Evolutionary conservation across 2,888 invertebrate genomes (phyloP), one percentile per base, ranked within the genome.

Genomic region (Xestobium rufovillosum): DNA sequence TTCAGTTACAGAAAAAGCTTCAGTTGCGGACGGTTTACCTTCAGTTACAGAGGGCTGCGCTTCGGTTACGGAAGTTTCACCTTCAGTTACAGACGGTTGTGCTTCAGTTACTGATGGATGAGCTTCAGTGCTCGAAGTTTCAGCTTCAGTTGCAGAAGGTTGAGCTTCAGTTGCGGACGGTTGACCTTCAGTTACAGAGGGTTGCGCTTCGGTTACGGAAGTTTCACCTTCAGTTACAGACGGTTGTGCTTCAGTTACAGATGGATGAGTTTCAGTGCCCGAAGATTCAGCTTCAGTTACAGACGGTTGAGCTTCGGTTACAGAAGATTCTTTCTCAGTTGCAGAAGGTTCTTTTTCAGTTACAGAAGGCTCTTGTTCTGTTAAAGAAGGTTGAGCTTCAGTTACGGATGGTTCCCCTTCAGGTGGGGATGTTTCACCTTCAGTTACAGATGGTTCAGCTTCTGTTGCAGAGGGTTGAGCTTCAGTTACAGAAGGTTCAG

Each of bases 351-450:
- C 34, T 8, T 6, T n/a, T 19, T 19, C 23, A 19, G 23, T 19
- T 8, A n/a, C n/a, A 23, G 23, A 23, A n/a, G 17, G 13, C 26
- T 19, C 14, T 9, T 16, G 25, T 27, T 30, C 29, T 29, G 34
- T 27, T 29, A 34, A 32, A 23, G 26, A 11, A 10, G 11, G 11
- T 9, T 39, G 17, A 4, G 26, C 35, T 34, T 41, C 33, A n/a
- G 11, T 19, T 38, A 16, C 34, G 6, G 6, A 6, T 8, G 28
- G 8, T 27, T 6, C 8, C 10, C 6, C 28, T 11, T 27, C 28
- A 19, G 23, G 23, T 19, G 6, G 6, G 23, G 23, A 6, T n/a
- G 23, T 19, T 41, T 34, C 38, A 70, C 57, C 12, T 32, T 35
- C 35, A 16, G 44, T 42, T 6, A 39, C 45, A 3, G 42, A 39